Evolutionary conservation across 2,797 vertebrate species (phyloP), one percentile per base, ranked within the genome.

Genomic region (Pangasius larnaudii): DNA sequence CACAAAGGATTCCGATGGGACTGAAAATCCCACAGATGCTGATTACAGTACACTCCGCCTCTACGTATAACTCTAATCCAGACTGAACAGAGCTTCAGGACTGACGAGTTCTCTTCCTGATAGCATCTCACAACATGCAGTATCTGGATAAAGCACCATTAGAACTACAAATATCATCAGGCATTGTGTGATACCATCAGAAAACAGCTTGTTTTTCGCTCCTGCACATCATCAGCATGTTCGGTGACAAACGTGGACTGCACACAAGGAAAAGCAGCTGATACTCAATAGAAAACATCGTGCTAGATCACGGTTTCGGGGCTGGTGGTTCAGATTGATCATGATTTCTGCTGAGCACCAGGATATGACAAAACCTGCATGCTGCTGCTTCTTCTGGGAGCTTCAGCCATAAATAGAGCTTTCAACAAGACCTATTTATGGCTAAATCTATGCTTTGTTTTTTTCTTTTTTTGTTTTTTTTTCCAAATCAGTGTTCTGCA

Each of bases 381-480:
- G 4, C 59, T 42, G 4, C 59, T 59, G 9, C 33, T 0, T 61
- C 79, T 63, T 82, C 79, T 18, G 58, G 24, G 58, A 61, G 58
- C 5, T 63, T 63, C 58, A 61, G 79, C 4, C 58, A 46, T 42
- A 63, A 61, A 82, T 42, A 61, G 58, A 82, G 58, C 58, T 82
- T 61, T 82, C 36, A 75, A 14, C 39, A 63, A 61, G 24, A 42
- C 24, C 36, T 82, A 82, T 82, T 82, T 82, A 63, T 42, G 53
- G 79, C 13, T 82, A 63, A 82, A 82, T 63, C 79, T 82, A 82
- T 82, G 42, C 24, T 42, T 18, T 33, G n/a, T 9, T 16, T 51
- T 74, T 27, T 24, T 24, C 4, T 13, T 27, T 18, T 6, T 18
- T 51, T 51, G n/a, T 18, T 19, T 10, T 22, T 22, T n/a, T 22